A percentile compares a stretch with the other conserved stretches of the same genome.
Conservation (phyloP, 2,797 vertebrate genomes). For the Anas acuta region DNA sequence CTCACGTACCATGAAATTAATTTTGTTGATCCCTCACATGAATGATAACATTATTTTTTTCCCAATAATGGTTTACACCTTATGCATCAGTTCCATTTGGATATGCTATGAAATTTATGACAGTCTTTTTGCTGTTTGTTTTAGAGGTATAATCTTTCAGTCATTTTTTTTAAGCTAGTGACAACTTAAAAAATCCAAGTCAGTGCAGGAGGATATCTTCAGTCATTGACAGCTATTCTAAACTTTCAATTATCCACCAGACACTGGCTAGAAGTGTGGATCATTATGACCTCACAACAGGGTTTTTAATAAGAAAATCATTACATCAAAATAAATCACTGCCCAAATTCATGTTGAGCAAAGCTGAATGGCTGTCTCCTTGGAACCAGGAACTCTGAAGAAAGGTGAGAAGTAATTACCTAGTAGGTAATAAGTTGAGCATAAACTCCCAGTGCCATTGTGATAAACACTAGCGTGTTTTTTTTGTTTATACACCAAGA, state of each 20-base stretch:
- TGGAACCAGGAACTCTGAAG: neutral
- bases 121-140: conserved; percentile 20
- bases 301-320: conserved; percentile 53
- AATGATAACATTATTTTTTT: conserved; percentile 34
- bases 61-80: neutral
- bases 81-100: neutral
- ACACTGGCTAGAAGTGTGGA: conserved; percentile 15
- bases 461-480: neutral
- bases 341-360: neutral
- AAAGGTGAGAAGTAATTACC: conserved; percentile 13
- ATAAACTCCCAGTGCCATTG: neutral
- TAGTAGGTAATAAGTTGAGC: neutral
- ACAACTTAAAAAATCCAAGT: neutral
- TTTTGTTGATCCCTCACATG: conserved; percentile 34
- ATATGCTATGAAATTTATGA: conserved; percentile 3
- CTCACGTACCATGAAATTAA: conserved; percentile 37
- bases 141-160: conserved; percentile 14
- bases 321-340: conserved; percentile 38
- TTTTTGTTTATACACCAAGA: neutral
- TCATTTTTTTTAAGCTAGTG: conserved; percentile 31
- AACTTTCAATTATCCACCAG: neutral
- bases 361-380: neutral
- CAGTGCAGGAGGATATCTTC: neutral
- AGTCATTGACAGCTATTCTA: neutral
- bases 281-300: conserved; percentile 13